Percentiles rank a stretch among this genome's conserved stretches.
Conservation (phyloP, 1,140 invertebrate species). For the Phenacoccus solenopsis region DNA sequence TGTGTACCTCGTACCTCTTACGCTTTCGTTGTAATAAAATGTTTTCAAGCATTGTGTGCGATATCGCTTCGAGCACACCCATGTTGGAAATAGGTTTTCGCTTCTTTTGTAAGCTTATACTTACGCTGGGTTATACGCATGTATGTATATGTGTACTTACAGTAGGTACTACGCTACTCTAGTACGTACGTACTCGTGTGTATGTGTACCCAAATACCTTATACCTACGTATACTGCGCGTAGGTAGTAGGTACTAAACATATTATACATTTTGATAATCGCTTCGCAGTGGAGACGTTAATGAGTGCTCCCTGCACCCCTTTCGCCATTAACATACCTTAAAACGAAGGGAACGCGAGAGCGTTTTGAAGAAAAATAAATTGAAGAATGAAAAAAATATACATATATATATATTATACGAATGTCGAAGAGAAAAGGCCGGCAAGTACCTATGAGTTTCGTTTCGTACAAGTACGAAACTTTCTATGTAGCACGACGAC, state of each 20-base stretch:
- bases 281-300: neutral
- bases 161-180: no score
- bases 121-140: no score
- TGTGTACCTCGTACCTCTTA: neutral
- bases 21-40: neutral
- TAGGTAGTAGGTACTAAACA: no score
- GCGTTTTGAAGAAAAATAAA: neutral
- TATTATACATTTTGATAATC: no score
- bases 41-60: neutral
- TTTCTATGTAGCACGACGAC: neutral
- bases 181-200: no score
- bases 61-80: neutral
- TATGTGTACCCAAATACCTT: no score
- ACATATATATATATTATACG: no score
- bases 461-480: neutral
- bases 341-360: neutral
- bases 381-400: neutral
- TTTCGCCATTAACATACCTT: no score
- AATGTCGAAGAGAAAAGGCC: neutral
- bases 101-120: neutral
- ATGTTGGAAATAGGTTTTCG: neutral
- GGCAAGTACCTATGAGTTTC: no score
- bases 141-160: no score
- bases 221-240: no score
- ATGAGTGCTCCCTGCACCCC: no score